Evolutionary conservation across 2,113 vertebrate species (phyloP).

Genomic region (Sebastes schlegelii): DNA sequence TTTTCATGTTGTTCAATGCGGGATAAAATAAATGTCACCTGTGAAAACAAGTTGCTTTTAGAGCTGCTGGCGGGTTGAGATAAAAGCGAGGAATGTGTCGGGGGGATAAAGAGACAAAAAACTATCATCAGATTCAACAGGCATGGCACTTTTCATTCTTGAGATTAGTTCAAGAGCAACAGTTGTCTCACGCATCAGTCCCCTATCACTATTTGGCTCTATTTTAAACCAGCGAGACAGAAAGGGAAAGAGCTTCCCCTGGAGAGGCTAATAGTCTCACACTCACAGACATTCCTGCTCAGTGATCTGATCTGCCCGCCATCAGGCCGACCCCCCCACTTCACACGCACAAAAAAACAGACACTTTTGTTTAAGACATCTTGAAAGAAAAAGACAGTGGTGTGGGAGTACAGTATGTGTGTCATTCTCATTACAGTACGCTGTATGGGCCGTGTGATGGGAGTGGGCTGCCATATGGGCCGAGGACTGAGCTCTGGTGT

Average conservation of each 20-base stretch:
- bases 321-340: slow-evolving; percentile 19
- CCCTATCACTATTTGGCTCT: slow-evolving; percentile 36
- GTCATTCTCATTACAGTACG: slow-evolving; percentile 48
- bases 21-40: slow-evolving; percentile 22
- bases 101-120: slow-evolving; percentile 15
- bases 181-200: slow-evolving; percentile 31
- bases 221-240: slow-evolving; percentile 56
- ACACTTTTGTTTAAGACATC: slow-evolving; percentile 54
- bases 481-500: slow-evolving; percentile 21
- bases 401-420: slow-evolving; percentile 15
- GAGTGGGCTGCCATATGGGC: slow-evolving; percentile 51
- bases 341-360: slow-evolving; percentile 1
- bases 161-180: slow-evolving; percentile 52
- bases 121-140: background rate
- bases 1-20: background rate
- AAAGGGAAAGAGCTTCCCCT: slow-evolving; percentile 43
- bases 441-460: slow-evolving; percentile 45
- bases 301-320: slow-evolving; percentile 57
- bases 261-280: slow-evolving; percentile 51
- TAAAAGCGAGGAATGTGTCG: slow-evolving; percentile 19
- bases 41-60: slow-evolving; percentile 36
- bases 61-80: slow-evolving; percentile 2
- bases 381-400: slow-evolving; percentile 41
- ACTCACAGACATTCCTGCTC: slow-evolving; percentile 60
- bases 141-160: slow-evolving; percentile 58